Percentiles rank a stretch among this genome's conserved stretches.
Evolutionary conservation across 2,888 invertebrate species (phyloP).

Genomic region (Phoenoteleia sp.): DNA sequence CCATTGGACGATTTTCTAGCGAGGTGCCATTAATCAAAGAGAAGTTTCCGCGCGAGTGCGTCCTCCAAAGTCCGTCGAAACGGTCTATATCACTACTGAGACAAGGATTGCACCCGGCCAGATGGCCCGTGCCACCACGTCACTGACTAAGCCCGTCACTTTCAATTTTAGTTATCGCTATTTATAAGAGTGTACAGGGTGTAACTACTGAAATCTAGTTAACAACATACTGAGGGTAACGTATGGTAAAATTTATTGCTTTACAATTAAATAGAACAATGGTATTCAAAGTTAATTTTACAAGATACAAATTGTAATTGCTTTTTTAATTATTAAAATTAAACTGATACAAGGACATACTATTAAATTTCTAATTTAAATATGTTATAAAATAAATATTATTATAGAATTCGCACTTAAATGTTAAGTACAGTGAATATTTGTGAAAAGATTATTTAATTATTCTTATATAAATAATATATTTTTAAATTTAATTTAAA

Average conservation of each 20-base stretch:
- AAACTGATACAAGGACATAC: no score
- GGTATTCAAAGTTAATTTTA: no score
- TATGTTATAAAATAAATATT: no score
- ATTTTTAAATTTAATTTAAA: no score
- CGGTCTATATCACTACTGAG: conserved; percentile 61
- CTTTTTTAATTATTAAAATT: no score
- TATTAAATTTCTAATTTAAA: no score
- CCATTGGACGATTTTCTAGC: conserved; percentile 57
- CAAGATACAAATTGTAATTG: no score
- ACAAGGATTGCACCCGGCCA: conserved; percentile 73
- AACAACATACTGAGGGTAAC: neutral
- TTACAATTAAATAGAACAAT: no score
- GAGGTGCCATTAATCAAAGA: conserved; percentile 74
- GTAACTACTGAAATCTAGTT: conserved; percentile 3
- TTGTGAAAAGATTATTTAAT: no score
- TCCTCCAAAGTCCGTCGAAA: conserved; percentile 67
- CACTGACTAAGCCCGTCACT: conserved; percentile 54
- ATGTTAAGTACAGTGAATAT: no score
- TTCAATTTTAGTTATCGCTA: conserved; percentile 59
- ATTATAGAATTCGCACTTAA: no score
- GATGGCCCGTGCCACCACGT: conserved; percentile 73
- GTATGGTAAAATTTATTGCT: neutral
- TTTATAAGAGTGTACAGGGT: conserved; percentile 44
- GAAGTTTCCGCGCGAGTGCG: conserved; percentile 73
- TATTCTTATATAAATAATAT: no score